These are phyloP conservation scores for Bugula neritina DNA, from an alignment of 2,888 invertebrate genomes.

Conservation along the genomic window DNA sequence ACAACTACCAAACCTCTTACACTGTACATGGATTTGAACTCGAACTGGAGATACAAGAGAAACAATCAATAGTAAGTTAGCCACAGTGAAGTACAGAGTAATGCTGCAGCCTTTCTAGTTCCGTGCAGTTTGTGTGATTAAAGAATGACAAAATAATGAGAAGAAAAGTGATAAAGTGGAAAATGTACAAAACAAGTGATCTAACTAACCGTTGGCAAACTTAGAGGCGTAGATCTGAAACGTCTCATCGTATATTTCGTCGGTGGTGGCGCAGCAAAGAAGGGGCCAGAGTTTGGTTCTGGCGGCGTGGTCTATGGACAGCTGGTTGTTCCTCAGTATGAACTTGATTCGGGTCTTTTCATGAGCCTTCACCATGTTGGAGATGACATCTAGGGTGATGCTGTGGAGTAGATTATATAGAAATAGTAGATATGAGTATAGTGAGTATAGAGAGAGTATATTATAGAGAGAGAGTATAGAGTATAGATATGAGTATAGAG, in stretches of 20 bases:
- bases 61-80: too few relatives aligned
- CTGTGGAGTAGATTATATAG: neutral
- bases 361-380: neutral
- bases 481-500: too few relatives aligned
- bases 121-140: too few relatives aligned
- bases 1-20: constrained; percentile 9
- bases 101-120: too few relatives aligned
- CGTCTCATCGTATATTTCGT: constrained; percentile 23
- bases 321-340: constrained; percentile 16
- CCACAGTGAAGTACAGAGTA: too few relatives aligned
- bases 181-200: too few relatives aligned
- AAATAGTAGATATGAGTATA: too few relatives aligned
- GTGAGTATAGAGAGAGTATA: too few relatives aligned
- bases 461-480: too few relatives aligned
- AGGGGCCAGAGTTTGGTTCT: constrained; percentile 16
- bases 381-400: neutral
- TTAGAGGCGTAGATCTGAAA: constrained; percentile 19
- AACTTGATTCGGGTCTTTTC: neutral
- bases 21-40: neutral
- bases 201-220: constrained; percentile 5
- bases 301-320: constrained; percentile 4
- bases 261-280: constrained; percentile 23
- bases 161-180: too few relatives aligned
- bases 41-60: neutral
- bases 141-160: too few relatives aligned